Conservation (phyloP, 1,140 invertebrate genomes). For the Pemphigus obesinymphae region DNA sequence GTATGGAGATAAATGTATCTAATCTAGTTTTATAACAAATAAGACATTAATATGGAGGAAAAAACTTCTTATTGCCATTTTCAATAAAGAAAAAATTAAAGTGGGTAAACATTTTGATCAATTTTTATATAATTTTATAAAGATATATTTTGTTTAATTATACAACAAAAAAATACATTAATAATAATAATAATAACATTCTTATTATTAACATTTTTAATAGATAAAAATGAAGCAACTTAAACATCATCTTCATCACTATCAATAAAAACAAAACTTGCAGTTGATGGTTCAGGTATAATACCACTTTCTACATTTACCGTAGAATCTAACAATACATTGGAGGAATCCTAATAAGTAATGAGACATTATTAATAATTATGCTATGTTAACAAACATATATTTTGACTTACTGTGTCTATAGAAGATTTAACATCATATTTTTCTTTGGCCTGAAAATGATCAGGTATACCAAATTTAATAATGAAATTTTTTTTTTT, state of each 20-base stretch:
- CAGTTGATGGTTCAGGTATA: background rate
- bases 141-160: background rate
- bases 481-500: too few relatives aligned
- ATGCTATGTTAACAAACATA: background rate
- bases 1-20: too few relatives aligned
- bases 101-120: background rate
- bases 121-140: background rate
- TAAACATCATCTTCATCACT: constrained; percentile 16
- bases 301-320: constrained; percentile 6
- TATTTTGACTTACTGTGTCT: background rate
- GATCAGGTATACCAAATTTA: background rate
- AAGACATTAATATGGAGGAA: too few relatives aligned
- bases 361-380: background rate
- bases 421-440: background rate
- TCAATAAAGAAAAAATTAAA: background rate
- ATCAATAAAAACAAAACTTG: constrained; percentile 7
- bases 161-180: background rate
- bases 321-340: background rate
- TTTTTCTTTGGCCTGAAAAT: background rate
- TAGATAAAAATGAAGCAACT: background rate
- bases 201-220: too few relatives aligned
- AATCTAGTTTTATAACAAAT: too few relatives aligned
- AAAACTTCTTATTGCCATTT: background rate
- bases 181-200: too few relatives aligned
- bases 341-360: background rate